phyloP scores from a whole-genome alignment of 2,113 vertebrate genomes.

The Furnarius figulus region DNA sequence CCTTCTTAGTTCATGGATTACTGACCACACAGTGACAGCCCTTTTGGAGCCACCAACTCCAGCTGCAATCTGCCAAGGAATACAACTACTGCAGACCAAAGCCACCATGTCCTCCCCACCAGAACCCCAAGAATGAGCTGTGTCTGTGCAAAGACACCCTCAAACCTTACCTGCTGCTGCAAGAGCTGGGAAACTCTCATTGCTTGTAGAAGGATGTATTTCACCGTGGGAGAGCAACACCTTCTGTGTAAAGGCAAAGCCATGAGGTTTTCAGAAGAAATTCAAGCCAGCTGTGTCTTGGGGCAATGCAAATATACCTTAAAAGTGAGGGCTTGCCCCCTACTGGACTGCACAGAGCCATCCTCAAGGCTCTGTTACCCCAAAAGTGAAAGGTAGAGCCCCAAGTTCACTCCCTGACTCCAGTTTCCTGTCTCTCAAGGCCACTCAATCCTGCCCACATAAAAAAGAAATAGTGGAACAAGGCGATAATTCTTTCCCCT shows the following conservation, averaged over 20 bases:
- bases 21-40: background rate
- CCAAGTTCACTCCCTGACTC: background rate
- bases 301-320: background rate
- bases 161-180: no score
- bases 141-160: background rate
- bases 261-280: background rate
- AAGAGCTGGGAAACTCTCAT: background rate
- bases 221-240: background rate
- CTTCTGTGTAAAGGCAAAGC: background rate
- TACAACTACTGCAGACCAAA: background rate
- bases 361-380: background rate
- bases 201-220: background rate
- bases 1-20: background rate
- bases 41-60: background rate
- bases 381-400: background rate
- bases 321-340: background rate
- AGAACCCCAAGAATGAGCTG: background rate
- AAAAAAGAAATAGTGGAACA: accelerated
- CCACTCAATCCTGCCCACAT: background rate
- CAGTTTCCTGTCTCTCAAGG: accelerated
- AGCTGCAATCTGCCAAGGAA: background rate
- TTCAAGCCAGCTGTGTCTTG: background rate
- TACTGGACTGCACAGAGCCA: background rate
- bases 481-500: background rate
- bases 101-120: no score